Evolutionary conservation across 1,140 invertebrate species (phyloP).

Genomic region (Heliothis subflexa): DNA sequence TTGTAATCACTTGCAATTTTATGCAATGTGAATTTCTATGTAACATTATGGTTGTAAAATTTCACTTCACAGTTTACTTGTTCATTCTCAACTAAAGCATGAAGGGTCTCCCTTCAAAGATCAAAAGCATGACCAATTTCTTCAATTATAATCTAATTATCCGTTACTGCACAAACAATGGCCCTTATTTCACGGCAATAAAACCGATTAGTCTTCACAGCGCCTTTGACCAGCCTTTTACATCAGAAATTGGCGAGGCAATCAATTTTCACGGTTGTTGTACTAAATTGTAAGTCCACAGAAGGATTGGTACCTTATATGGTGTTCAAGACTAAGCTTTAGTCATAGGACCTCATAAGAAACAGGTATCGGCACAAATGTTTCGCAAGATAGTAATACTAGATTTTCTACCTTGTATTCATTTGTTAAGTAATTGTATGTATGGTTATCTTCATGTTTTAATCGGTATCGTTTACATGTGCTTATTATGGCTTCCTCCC

Average conservation of each 20-base stretch:
- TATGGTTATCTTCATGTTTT: not conserved
- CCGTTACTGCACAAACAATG: constrained; percentile 25
- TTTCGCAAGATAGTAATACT: constrained; percentile 16
- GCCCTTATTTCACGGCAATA: constrained; percentile 45
- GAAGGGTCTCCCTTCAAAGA: not conserved
- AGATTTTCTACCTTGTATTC: constrained; percentile 25
- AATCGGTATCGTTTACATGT: not conserved
- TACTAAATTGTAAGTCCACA: constrained; percentile 37
- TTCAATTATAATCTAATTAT: constrained; percentile 28
- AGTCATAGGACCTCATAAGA: constrained; percentile 6
- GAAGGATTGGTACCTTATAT: constrained; percentile 41
- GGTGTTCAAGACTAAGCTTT: constrained; percentile 29
- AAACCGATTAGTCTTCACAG: constrained; percentile 36
- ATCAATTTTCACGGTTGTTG: constrained; percentile 45
- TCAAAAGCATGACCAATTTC: constrained; percentile 21
- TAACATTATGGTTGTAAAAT: no score
- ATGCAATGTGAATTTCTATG: no score
- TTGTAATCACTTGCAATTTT: no score
- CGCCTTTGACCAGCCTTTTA: constrained; percentile 16
- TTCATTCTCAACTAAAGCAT: not conserved
- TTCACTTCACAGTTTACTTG: no score
- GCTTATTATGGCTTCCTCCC: not conserved
- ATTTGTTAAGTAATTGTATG: constrained; percentile 13
- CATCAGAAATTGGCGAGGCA: constrained; percentile 36
- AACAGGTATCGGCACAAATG: constrained; percentile 18